phyloP scores from a whole-genome alignment of 2,113 vertebrate species.

The Coturnix japonica region DNA sequence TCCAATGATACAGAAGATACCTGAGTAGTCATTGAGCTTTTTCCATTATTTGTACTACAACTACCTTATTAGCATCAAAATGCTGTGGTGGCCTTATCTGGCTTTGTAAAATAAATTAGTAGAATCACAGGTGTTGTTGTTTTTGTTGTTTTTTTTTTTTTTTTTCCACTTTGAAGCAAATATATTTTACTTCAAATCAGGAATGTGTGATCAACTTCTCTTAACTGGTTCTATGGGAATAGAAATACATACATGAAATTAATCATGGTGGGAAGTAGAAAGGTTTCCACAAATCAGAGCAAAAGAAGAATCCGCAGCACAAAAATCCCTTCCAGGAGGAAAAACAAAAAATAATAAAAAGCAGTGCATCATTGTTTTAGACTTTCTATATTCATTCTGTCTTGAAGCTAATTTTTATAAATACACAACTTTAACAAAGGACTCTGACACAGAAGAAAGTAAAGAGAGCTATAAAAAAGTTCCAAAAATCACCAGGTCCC shows the following conservation, averaged over 20 bases:
- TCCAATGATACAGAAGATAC: background rate
- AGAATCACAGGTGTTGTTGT: background rate
- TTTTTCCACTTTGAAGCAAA: background rate
- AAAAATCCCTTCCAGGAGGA: background rate
- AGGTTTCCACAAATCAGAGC: background rate
- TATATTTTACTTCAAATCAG: background rate
- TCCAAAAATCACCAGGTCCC: background rate
- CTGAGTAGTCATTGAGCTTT: background rate
- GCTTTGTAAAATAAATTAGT: background rate
- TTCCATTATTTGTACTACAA: background rate
- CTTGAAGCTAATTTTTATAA: background rate
- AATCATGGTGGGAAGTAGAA: background rate
- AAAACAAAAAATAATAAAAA: background rate
- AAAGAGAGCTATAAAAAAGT: background rate
- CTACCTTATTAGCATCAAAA: background rate
- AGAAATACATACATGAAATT: background rate
- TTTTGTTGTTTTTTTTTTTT: too few relatives aligned
- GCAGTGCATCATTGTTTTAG: background rate
- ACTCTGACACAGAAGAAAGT: background rate
- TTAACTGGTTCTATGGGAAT: background rate
- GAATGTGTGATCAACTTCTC: background rate
- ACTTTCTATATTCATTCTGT: background rate
- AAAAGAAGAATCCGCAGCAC: background rate
- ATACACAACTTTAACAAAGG: background rate
- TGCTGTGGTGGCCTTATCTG: background rate